These are phyloP conservation scores for Dryomyza anilis DNA, from an alignment of 2,888 invertebrate species.

Conservation along the genomic window DNA sequence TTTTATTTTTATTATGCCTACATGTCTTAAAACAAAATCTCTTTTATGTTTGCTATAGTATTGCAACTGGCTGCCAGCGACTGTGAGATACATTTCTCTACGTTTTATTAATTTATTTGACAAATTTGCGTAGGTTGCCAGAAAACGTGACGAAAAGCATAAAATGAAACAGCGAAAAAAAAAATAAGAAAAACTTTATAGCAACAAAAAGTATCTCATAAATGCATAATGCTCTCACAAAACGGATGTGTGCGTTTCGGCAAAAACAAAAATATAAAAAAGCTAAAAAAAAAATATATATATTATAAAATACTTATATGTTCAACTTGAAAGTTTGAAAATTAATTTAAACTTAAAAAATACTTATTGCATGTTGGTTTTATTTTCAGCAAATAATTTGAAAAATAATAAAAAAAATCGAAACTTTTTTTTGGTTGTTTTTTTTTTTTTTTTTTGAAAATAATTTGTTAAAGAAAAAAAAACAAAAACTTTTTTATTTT, in stretches of 20 bases:
- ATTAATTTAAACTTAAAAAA: not conserved
- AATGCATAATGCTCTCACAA: constrained; percentile 1
- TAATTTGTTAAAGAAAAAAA: not conserved
- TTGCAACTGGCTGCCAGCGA: no score
- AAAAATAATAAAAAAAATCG: no score
- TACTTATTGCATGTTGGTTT: not conserved
- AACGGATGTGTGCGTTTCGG: no score
- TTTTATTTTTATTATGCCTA: not conserved
- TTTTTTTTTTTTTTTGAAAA: not conserved
- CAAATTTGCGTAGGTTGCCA: constrained; percentile 29
- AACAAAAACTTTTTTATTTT: not conserved
- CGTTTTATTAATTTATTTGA: constrained; percentile 30
- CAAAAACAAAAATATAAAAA: no score
- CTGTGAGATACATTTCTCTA: no score
- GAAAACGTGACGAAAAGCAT: constrained; percentile 32
- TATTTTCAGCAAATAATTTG: not conserved
- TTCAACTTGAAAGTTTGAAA: no score
- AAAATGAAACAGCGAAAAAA: constrained; percentile 18
- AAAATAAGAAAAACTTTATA: constrained; percentile 14
- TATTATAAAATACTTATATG: no score
- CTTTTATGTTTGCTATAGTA: no score
- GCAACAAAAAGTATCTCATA: not conserved
- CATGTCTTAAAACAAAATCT: no score
- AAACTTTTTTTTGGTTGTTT: not conserved
- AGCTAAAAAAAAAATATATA: no score